Percentiles rank a stretch among this genome's conserved stretches.
Conservation (phyloP, 2,797 vertebrate genomes). For the Mormyrops attenuatus region DNA sequence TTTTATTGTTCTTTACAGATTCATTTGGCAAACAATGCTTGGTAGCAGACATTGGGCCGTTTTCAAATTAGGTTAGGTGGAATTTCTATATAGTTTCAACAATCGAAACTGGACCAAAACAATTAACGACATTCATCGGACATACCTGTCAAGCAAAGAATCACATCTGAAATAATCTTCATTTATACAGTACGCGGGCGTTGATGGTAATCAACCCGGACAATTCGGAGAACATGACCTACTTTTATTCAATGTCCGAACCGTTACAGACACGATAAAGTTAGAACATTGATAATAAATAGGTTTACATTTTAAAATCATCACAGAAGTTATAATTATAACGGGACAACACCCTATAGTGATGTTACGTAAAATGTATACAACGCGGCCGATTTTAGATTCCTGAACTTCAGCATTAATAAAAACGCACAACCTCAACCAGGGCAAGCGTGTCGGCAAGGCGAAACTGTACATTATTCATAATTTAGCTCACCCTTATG, state of each 20-base stretch:
- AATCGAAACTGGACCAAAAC: conserved; percentile 16
- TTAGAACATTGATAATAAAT: not conserved
- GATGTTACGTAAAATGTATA: not conserved
- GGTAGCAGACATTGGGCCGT: not conserved
- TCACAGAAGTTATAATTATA: not conserved
- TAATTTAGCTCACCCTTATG: conserved; percentile 6
- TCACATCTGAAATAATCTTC: not conserved
- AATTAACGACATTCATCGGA: not conserved
- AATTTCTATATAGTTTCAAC: not conserved
- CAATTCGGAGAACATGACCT: conserved; percentile 49
- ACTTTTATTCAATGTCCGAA: conserved; percentile 37
- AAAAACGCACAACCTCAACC: not conserved
- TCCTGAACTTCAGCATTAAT: not conserved
- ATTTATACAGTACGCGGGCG: conserved; percentile 19
- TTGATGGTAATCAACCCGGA: conserved; percentile 47
- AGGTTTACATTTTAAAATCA: not conserved
- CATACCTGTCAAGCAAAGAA: not conserved
- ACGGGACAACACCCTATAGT: not conserved
- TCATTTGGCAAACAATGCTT: not conserved
- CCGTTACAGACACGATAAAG: conserved; percentile 4
- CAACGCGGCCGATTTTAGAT: not conserved
- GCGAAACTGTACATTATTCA: conserved; percentile 11
- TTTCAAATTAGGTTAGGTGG: not conserved
- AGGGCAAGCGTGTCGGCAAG: not conserved
- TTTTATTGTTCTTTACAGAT: not conserved